Evolutionary conservation across 2,888 invertebrate genomes (phyloP).

Genomic region (Trachelus tabidus): DNA sequence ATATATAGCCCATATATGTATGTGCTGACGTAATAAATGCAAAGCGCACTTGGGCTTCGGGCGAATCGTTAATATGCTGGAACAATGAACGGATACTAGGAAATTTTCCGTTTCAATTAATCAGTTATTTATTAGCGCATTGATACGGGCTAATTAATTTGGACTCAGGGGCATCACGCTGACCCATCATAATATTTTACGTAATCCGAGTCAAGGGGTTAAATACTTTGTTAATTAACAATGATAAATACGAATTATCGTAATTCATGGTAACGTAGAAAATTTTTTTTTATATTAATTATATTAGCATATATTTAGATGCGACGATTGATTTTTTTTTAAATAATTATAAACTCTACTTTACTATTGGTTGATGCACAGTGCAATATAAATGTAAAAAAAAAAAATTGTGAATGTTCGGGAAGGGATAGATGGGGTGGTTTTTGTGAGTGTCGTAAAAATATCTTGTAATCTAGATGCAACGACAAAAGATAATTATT

Average conservation of each 20-base stretch:
- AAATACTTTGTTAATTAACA: neutral
- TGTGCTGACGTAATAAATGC: neutral
- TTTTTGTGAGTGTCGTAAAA: slow-evolving; percentile 16
- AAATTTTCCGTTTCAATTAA: neutral
- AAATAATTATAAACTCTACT: neutral
- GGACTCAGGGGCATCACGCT: neutral
- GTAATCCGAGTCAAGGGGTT: neutral
- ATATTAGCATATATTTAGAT: neutral
- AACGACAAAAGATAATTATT: slow-evolving; percentile 52
- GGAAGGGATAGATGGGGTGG: neutral
- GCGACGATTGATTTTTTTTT: neutral
- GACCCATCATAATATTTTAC: neutral
- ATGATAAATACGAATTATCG: neutral
- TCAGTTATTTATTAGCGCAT: neutral
- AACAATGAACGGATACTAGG: neutral
- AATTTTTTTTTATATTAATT: neutral
- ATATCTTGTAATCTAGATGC: slow-evolving; percentile 21
- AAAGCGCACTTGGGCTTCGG: neutral
- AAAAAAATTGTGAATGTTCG: neutral
- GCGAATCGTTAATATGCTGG: neutral
- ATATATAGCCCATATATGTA: slow-evolving; percentile 1
- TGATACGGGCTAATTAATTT: neutral
- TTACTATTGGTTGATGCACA: neutral
- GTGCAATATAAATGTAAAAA: neutral
- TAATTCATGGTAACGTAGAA: neutral